A percentile compares a stretch with the other conserved stretches of the same genome.
These are phyloP conservation scores for Sycophila sp. DNA, from an alignment of 1,140 invertebrate species.

Conservation along the genomic window DNA sequence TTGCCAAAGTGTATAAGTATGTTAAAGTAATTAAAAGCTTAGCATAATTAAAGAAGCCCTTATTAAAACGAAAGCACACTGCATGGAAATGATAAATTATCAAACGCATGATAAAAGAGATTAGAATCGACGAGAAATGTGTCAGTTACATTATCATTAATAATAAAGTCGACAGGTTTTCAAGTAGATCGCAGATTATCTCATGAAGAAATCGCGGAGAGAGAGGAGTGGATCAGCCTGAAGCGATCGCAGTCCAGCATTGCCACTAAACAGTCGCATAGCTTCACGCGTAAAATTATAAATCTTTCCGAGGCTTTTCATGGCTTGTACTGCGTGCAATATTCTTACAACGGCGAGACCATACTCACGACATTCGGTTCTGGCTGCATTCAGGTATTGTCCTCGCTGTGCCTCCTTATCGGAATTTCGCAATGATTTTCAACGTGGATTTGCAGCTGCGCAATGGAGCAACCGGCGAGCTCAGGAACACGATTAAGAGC, in stretches of 20 bases:
- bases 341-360: slow-evolving; percentile 42
- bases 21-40: too few species aligned
- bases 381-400: slow-evolving; percentile 50
- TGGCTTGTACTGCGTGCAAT: slow-evolving; percentile 47
- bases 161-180: slow-evolving; percentile 31
- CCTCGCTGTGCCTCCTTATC: too few species aligned
- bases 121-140: too few species aligned
- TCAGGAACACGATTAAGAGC: slow-evolving; percentile 39
- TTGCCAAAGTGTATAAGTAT: too few species aligned
- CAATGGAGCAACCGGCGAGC: slow-evolving; percentile 45
- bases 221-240: slow-evolving; percentile 42
- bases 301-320: slow-evolving; percentile 43
- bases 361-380: slow-evolving; percentile 45
- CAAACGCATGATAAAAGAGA: too few species aligned
- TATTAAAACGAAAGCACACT: too few species aligned
- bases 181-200: slow-evolving; percentile 40
- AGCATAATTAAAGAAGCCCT: too few species aligned
- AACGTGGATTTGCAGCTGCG: slow-evolving; percentile 30
- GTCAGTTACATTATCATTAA: background rate
- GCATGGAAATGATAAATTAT: too few species aligned
- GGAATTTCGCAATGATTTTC: background rate
- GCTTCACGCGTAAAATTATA: slow-evolving; percentile 39
- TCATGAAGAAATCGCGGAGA: slow-evolving; percentile 37
- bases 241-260: slow-evolving; percentile 31
- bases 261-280: slow-evolving; percentile 31